A percentile compares a stretch with the other conserved stretches of the same genome.
These are phyloP conservation scores for Idaea dimidiata DNA, from an alignment of 2,888 invertebrate genomes.

Conservation along the genomic window DNA sequence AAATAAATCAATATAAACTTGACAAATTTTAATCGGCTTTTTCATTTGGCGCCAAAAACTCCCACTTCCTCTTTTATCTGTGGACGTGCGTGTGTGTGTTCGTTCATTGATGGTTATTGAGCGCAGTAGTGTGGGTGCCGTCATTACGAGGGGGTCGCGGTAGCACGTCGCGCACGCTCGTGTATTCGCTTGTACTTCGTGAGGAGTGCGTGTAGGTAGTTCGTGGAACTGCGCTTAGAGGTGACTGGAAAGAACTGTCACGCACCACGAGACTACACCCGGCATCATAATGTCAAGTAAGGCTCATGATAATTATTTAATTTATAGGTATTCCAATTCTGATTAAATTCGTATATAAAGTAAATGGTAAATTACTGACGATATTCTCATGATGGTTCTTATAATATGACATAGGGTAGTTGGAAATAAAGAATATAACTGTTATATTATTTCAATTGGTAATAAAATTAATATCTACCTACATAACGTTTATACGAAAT, in stretches of 20 bases:
- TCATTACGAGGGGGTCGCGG: constrained; percentile 39
- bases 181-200: constrained; percentile 70
- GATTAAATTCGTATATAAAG: neutral
- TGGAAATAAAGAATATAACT: constrained; percentile 3
- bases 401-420: constrained; percentile 17
- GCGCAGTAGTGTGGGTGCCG: constrained; percentile 36
- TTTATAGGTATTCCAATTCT: neutral
- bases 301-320: constrained; percentile 30
- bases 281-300: constrained; percentile 77
- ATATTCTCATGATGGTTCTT: constrained; percentile 3
- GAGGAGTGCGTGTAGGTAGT: constrained; percentile 72
- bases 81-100: constrained; percentile 21
- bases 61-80: constrained; percentile 17
- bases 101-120: constrained; percentile 26
- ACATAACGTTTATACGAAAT: neutral
- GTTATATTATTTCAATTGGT: neutral
- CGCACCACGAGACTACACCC: constrained; percentile 67
- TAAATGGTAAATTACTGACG: no score
- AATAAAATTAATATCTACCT: neutral
- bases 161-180: constrained; percentile 57
- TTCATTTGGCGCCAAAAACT: constrained; percentile 10
- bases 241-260: constrained; percentile 74
- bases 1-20: neutral
- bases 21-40: neutral
- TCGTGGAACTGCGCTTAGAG: constrained; percentile 52